Evolutionary conservation across 2,888 invertebrate genomes (phyloP).

Genomic region (Machimus atricapillus): DNA sequence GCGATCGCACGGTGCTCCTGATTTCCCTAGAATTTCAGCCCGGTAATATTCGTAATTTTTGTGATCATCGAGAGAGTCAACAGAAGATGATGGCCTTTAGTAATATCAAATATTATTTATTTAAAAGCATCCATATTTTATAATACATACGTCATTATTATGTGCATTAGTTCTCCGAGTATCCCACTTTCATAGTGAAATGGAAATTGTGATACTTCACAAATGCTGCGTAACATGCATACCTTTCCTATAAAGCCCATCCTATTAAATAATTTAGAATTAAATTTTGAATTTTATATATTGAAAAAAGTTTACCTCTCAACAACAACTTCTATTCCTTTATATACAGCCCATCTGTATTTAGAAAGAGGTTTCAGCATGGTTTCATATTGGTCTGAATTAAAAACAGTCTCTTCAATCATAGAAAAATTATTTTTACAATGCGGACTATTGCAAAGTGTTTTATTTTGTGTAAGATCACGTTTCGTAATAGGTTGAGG

Average conservation of each 20-base stretch:
- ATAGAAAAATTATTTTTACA: not conserved
- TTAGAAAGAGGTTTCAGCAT: conserved; percentile 36
- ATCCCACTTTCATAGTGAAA: conserved; percentile 74
- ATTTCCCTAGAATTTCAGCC: conserved; percentile 73
- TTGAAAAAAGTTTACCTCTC: conserved; percentile 63
- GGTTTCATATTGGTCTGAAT: not conserved
- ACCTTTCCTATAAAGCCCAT: conserved; percentile 71
- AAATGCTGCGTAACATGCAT: conserved; percentile 78
- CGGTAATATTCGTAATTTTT: conserved; percentile 76
- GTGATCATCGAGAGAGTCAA: conserved; percentile 69
- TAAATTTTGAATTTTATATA: not conserved
- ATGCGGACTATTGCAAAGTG: not conserved
- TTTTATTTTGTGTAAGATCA: not conserved
- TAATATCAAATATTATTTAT: conserved; percentile 49
- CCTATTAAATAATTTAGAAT: conserved; percentile 59
- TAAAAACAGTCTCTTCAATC: not conserved
- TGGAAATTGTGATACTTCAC: conserved; percentile 75
- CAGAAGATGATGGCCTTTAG: conserved; percentile 73
- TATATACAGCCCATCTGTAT: conserved; percentile 73
- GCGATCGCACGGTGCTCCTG: conserved; percentile 55
- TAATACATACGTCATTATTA: conserved; percentile 71
- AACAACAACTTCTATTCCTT: conserved; percentile 67
- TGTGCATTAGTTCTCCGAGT: conserved; percentile 77
- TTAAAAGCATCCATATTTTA: conserved; percentile 49
- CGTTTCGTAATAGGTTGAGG: conserved; percentile 51